Evolutionary conservation across 1,140 invertebrate species (phyloP), one percentile per base, ranked within the genome.

Genomic region (Gryon sp.): DNA sequence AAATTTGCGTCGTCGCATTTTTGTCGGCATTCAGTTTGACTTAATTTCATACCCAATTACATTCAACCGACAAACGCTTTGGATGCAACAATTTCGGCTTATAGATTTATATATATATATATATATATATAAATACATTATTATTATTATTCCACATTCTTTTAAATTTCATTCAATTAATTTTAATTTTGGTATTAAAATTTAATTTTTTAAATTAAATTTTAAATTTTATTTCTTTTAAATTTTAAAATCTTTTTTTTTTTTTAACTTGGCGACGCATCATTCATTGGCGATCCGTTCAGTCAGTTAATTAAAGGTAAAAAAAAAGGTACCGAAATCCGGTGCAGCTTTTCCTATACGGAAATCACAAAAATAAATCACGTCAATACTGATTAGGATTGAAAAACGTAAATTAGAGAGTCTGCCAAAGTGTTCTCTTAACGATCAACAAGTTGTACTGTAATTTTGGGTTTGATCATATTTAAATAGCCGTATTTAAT

Each of bases 11-110:
- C 52, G 63, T 50, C 50, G 63, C 50, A 80, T 82, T 86, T 86
- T 86, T 86, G 81, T 55, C 74, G 68, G 82, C 82, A 83, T 85
- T 84, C 86, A 74, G 82, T 86, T n/a, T 82, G 82, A 86, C 84
- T 87, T 88, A 83, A 86, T 88, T 84, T 86, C 84, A 86, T 87
- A 86, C 85, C 86, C 86, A 88, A 87, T 88, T 87, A 87, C 82
- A 86, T 85, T 80, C 82, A 75, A 77, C 79, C 55, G 66, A 80
- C 78, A 53, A 68, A 66, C 53, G 16, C 38, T 41, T 16, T 48
- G 48, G 8, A 60, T 4, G 19, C 48, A 62, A 48, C 48, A 62
- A 62, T 68, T 36, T n/a, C 19, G 28, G 30, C 36, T 32, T 46
- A 62, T 45, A 43, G 46, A 55, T 60, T 55, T 53, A 28, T 60